phyloP scores from a whole-genome alignment of 2,797 vertebrate species.

The Sebastes aleutianus region DNA sequence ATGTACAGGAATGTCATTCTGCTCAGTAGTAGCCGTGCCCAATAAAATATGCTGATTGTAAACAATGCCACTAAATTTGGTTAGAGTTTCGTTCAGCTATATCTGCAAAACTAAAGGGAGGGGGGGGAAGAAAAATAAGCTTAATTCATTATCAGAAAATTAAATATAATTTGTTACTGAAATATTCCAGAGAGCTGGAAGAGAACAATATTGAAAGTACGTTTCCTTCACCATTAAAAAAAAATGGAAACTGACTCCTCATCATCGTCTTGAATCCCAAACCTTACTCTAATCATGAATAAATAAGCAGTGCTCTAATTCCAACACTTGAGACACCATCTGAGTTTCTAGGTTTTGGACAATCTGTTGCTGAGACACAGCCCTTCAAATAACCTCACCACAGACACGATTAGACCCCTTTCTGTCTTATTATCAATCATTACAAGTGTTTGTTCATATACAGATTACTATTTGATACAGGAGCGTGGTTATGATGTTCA shows the following conservation, averaged over 20 bases:
- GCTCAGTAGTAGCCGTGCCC: constrained; percentile 60
- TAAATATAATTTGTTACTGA: constrained; percentile 17
- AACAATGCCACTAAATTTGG: constrained; percentile 60
- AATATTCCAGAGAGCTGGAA: constrained; percentile 38
- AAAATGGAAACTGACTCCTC: constrained; percentile 47
- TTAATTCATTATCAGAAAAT: constrained; percentile 24
- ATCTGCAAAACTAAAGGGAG: constrained; percentile 25
- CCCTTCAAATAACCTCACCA: constrained; percentile 35
- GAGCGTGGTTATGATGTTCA: constrained; percentile 20
- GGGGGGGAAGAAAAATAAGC: background rate
- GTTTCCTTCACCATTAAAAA: constrained; percentile 61
- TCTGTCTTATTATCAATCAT: constrained; percentile 16
- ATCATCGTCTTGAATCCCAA: constrained; percentile 47
- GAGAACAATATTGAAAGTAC: constrained; percentile 32
- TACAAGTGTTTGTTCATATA: constrained; percentile 49
- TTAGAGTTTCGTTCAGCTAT: constrained; percentile 34
- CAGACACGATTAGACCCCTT: constrained; percentile 17
- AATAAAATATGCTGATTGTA: constrained; percentile 56
- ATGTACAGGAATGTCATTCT: constrained; percentile 76
- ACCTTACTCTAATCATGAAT: constrained; percentile 56
- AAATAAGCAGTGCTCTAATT: constrained; percentile 60
- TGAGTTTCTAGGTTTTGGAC: constrained; percentile 32
- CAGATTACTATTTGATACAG: constrained; percentile 45
- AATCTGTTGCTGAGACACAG: constrained; percentile 11
- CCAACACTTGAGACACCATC: constrained; percentile 53